A percentile compares a stretch with the other conserved stretches of the same genome.
Evolutionary conservation across 2,888 invertebrate species (phyloP).

Genomic region (Drosophila formosana): DNA sequence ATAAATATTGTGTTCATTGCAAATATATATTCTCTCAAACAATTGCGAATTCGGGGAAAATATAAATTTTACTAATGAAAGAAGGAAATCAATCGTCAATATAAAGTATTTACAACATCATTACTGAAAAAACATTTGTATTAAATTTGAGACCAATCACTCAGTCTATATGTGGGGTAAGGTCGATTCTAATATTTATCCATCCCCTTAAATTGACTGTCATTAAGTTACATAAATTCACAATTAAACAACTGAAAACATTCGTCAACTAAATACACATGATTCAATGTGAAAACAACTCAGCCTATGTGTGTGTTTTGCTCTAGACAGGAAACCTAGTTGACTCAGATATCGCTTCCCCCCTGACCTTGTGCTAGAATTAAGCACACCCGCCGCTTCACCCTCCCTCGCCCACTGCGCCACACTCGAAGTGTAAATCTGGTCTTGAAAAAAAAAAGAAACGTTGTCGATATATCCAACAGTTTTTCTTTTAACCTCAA

Average conservation of each 20-base stretch:
- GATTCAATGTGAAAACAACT: no score
- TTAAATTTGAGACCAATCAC: no score
- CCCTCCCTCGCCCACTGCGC: no score
- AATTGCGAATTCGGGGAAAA: no score
- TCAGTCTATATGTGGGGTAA: no score
- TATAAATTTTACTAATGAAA: no score
- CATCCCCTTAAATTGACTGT: neutral
- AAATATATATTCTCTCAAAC: no score
- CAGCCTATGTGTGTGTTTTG: neutral
- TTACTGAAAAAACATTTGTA: no score
- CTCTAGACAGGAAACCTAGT: neutral
- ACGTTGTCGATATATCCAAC: neutral
- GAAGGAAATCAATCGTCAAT: no score
- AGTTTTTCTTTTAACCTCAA: slow-evolving; percentile 43
- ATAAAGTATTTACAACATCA: no score
- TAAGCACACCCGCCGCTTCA: neutral
- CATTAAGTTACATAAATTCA: neutral
- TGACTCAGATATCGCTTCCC: slow-evolving; percentile 1
- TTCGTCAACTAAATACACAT: neutral
- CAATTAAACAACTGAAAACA: neutral
- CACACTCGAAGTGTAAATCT: neutral
- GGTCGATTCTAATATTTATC: no score
- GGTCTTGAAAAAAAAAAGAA: slow-evolving; percentile 12
- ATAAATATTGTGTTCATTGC: no score
- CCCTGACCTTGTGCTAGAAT: slow-evolving; percentile 5